Percentiles rank a stretch among this genome's conserved stretches.
These are phyloP conservation scores for Ferdinandea cuprea DNA, from an alignment of 2,888 invertebrate genomes.

Conservation along the genomic window DNA sequence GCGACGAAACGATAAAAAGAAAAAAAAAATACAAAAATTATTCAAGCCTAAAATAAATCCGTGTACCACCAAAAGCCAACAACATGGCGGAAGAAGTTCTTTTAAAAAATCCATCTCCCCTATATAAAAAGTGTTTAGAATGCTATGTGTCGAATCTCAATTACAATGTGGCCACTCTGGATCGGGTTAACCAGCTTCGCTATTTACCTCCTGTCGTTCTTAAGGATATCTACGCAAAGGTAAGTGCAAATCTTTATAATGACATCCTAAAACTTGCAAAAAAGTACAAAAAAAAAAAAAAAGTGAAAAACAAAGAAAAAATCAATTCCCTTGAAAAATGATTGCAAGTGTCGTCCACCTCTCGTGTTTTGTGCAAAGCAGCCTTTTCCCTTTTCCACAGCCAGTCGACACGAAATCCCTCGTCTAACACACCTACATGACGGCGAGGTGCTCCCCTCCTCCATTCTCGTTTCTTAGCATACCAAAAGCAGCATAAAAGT, in stretches of 20 bases:
- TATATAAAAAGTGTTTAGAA: slow-evolving; percentile 80
- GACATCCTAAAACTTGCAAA: not conserved
- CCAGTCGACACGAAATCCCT: not conserved
- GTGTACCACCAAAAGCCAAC: slow-evolving; percentile 41
- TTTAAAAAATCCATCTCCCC: slow-evolving; percentile 77
- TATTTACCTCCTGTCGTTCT: slow-evolving; percentile 81
- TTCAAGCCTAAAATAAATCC: not conserved
- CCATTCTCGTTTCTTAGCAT: not conserved
- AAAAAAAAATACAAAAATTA: slow-evolving; percentile 1
- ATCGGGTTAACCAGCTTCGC: slow-evolving; percentile 79
- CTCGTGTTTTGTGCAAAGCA: slow-evolving; percentile 35
- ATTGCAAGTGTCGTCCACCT: slow-evolving; percentile 47
- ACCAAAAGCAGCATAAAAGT: slow-evolving; percentile 44
- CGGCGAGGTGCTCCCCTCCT: not conserved
- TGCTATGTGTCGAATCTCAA: slow-evolving; percentile 80
- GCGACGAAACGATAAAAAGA: slow-evolving; percentile 28
- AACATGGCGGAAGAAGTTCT: slow-evolving; percentile 76
- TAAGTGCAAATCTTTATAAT: slow-evolving; percentile 77
- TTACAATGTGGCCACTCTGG: slow-evolving; percentile 79
- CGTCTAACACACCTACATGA: slow-evolving; percentile 34
- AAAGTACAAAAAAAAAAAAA: not conserved
- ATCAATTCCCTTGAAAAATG: slow-evolving; percentile 26
- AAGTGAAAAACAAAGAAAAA: slow-evolving; percentile 43
- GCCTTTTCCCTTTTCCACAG: not conserved
- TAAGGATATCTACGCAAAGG: slow-evolving; percentile 82